Evolutionary conservation across 2,888 invertebrate genomes (phyloP).

Genomic region (Chirona hameri): DNA sequence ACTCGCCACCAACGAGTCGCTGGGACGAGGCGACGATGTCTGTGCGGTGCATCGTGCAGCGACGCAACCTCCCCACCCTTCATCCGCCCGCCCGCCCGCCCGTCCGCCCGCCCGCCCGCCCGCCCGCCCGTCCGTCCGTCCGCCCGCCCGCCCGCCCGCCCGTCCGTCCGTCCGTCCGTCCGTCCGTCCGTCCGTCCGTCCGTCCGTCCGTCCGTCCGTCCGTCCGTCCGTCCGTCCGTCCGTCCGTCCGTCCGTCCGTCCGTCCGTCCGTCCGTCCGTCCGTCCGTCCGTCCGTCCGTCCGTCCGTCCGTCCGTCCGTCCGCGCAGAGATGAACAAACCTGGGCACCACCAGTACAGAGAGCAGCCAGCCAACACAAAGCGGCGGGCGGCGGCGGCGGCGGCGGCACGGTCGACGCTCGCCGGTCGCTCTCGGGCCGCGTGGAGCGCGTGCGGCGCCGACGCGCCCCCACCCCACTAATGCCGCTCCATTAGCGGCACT

Average conservation of each 20-base stretch:
- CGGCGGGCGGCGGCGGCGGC: background rate
- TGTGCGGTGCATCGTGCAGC: no score
- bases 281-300: background rate
- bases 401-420: background rate
- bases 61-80: background rate
- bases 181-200: no score
- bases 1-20: no score
- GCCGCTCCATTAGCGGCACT: background rate
- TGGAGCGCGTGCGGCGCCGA: background rate
- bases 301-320: background rate
- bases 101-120: no score
- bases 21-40: background rate
- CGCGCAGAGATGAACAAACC: background rate
- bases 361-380: background rate
- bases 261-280: background rate
- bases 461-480: slow-evolving; percentile 10
- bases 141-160: no score
- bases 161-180: no score
- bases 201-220: no score
- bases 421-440: background rate
- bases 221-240: no score
- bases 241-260: background rate
- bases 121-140: background rate
- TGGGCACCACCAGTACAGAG: background rate
- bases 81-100: background rate